These are phyloP conservation scores for Xerus inauris DNA, from an alignment of 2,113 vertebrate species.

Conservation along the genomic window DNA sequence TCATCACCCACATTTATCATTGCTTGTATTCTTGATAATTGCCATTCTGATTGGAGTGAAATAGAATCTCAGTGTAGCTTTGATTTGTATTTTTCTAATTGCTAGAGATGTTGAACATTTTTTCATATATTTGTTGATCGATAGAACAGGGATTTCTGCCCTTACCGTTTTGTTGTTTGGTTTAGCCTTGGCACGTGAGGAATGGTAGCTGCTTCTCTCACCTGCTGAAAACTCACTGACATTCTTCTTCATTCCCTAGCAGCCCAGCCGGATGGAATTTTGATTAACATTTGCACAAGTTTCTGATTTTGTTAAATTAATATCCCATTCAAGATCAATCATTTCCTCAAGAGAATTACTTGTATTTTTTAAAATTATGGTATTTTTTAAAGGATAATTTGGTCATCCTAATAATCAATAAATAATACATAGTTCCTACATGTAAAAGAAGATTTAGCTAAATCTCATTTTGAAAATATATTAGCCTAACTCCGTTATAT, in stretches of 20 bases:
- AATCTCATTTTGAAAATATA: not conserved
- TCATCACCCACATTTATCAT: too few species aligned
- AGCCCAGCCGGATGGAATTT: not conserved
- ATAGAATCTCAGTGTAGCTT: too few species aligned
- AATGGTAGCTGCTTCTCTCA: not conserved
- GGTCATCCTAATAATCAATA: slow-evolving; percentile 1
- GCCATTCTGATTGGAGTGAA: too few species aligned
- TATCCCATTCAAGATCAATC: not conserved
- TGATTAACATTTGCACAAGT: not conserved
- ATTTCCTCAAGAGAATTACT: not conserved
- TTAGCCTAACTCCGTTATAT: slow-evolving; percentile 9
- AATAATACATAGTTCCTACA: not conserved
- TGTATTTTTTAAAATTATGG: not conserved
- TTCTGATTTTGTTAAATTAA: slow-evolving; percentile 30
- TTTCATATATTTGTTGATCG: too few species aligned
- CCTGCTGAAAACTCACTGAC: not conserved
- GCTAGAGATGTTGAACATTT: too few species aligned
- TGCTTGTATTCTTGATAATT: too few species aligned
- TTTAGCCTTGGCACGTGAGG: not conserved
- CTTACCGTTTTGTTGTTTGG: not conserved
- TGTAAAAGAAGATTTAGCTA: not conserved
- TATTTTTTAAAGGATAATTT: not conserved
- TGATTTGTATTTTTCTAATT: too few species aligned
- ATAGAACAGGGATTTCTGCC: not conserved
- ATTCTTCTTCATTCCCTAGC: not conserved